Conservation (phyloP, 2,113 vertebrate species). For the Lipophrys pholis region DNA sequence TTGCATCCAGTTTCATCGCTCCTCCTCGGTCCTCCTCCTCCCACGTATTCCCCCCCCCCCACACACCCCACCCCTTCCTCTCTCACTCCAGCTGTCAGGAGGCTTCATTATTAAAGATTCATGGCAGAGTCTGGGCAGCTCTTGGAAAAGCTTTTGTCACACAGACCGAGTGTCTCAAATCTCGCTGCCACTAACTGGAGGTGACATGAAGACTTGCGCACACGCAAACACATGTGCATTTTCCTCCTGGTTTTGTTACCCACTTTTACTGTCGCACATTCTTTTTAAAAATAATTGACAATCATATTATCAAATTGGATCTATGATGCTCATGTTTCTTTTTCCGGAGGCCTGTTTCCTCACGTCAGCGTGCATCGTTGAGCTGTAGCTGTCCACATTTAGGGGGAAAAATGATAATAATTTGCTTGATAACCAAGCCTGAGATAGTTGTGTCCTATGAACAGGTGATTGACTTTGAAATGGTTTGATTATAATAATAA, state of each 20-base stretch:
- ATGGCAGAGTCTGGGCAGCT: conserved; percentile 77
- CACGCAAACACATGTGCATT: conserved; percentile 5
- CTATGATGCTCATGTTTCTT: not conserved
- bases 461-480: too few species aligned
- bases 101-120: conserved; percentile 83
- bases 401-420: too few species aligned
- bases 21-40: conserved; percentile 43
- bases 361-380: too few species aligned
- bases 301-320: conserved; percentile 7
- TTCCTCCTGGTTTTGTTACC: conserved; percentile 10
- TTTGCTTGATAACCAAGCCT: too few species aligned
- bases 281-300: not conserved
- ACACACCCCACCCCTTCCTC: conserved; percentile 22
- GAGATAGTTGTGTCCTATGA: too few species aligned
- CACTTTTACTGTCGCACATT: not conserved
- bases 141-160: conserved; percentile 80
- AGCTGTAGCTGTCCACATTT: too few species aligned
- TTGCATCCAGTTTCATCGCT: conserved; percentile 65
- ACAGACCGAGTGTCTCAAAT: conserved; percentile 77
- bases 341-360: conserved; percentile 1
- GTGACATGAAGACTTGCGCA: conserved; percentile 64
- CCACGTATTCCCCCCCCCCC: conserved; percentile 18
- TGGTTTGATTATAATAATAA: too few species aligned
- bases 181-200: conserved; percentile 72
- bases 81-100: conserved; percentile 78